phyloP scores from a whole-genome alignment of 2,888 invertebrate species.

The Pocota personata region DNA sequence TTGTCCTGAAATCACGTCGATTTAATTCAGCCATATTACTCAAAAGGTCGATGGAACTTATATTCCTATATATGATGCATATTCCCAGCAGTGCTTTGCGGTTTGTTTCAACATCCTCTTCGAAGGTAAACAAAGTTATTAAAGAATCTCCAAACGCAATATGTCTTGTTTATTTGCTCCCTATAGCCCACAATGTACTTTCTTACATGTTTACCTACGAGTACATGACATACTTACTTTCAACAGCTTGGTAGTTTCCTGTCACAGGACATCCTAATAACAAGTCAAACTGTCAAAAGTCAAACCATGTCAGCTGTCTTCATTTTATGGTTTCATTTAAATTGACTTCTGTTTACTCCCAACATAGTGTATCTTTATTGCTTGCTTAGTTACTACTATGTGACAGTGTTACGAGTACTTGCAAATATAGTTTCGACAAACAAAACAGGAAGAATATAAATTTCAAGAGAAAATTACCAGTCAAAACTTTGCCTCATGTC shows the following conservation, averaged over 20 bases:
- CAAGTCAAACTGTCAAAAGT: conserved; percentile 47
- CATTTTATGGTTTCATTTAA: not conserved
- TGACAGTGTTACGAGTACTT: not conserved
- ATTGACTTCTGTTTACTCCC: not conserved
- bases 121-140: too few relatives aligned
- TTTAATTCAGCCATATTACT: too few relatives aligned
- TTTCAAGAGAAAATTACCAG: conserved; percentile 50
- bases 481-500: conserved; percentile 50
- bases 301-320: not conserved
- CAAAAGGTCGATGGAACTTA: too few relatives aligned
- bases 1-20: too few relatives aligned
- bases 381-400: not conserved
- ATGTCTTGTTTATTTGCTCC: not conserved
- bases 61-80: too few relatives aligned
- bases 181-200: not conserved
- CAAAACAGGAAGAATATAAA: not conserved
- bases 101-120: too few relatives aligned
- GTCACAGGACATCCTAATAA: conserved; percentile 43
- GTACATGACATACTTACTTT: too few relatives aligned
- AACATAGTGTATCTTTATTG: not conserved
- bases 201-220: not conserved
- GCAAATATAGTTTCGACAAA: not conserved
- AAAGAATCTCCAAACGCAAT: not conserved
- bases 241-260: conserved; percentile 19
- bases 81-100: too few relatives aligned